phyloP scores from a whole-genome alignment of 2,888 invertebrate genomes.

The Heliconius erato region DNA sequence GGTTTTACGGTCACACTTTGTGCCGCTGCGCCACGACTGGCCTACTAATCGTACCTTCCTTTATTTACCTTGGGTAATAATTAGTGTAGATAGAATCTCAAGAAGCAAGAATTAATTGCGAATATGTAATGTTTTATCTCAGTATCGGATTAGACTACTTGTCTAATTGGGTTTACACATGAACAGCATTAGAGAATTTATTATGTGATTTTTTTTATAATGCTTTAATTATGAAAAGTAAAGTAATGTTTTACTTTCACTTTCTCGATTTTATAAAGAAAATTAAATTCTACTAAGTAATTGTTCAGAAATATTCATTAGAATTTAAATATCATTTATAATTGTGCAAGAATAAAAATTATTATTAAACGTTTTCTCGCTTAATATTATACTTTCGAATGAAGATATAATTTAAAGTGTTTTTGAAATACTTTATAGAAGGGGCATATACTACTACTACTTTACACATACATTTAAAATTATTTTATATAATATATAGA shows the following conservation, averaged over 20 bases:
- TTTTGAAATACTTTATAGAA: background rate
- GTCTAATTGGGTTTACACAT: constrained; percentile 77
- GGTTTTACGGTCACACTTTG: too few species aligned
- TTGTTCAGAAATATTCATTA: background rate
- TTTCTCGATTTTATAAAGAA: background rate
- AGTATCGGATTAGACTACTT: constrained; percentile 68
- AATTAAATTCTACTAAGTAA: background rate
- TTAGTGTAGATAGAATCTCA: constrained; percentile 54
- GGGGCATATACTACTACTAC: background rate
- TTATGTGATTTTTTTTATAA: constrained; percentile 8
- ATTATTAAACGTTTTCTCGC: background rate
- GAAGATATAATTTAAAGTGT: background rate
- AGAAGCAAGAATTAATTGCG: constrained; percentile 63
- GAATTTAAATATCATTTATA: constrained; percentile 5
- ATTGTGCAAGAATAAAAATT: constrained; percentile 7
- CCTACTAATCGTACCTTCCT: too few species aligned
- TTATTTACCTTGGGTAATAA: constrained; percentile 37
- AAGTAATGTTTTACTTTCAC: background rate
- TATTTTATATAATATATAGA: background rate
- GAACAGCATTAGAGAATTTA: constrained; percentile 56
- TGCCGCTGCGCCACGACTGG: too few species aligned
- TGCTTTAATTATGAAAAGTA: background rate
- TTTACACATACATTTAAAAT: background rate
- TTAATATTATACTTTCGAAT: constrained; percentile 21
- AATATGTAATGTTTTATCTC: constrained; percentile 54